Conservation (phyloP, 2,797 vertebrate genomes). For the Myotis daubentonii region DNA sequence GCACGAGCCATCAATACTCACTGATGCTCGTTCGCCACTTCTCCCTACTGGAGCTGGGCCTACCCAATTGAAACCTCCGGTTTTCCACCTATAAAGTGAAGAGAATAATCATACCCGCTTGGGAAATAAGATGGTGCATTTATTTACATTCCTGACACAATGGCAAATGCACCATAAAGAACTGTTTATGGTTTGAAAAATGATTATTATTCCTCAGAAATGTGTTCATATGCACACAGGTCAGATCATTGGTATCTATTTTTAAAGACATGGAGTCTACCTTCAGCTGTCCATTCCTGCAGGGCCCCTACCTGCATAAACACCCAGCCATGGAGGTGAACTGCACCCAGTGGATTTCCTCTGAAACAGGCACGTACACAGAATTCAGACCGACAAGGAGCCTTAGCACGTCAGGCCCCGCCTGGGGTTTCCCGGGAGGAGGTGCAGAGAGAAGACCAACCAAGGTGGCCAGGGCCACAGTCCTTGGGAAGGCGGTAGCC, state of each 20-base stretch:
- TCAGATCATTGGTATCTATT: not conserved
- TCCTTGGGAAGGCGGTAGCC: not conserved
- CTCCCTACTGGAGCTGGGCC: not conserved
- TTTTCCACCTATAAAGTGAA: not conserved
- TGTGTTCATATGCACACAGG: not conserved
- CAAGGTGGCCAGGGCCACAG: accelerated
- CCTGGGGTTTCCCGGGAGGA: not conserved
- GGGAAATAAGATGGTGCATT: not conserved
- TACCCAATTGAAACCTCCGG: not conserved
- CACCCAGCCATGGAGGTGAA: too few relatives aligned
- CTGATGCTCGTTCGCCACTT: not conserved
- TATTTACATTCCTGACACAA: not conserved
- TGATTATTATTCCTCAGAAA: not conserved
- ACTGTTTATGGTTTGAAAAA: not conserved
- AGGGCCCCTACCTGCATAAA: too few relatives aligned
- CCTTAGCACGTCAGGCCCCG: not conserved
- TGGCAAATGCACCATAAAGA: not conserved
- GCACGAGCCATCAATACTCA: not conserved
- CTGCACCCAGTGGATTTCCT: too few relatives aligned
- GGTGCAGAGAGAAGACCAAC: not conserved
- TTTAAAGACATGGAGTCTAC: too few relatives aligned
- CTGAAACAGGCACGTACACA: not conserved
- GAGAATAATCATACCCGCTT: not conserved
- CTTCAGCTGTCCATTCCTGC: too few relatives aligned
- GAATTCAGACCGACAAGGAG: not conserved